Percentiles rank a stretch among this genome's conserved stretches.
These are phyloP conservation scores for Gari tellinella DNA, from an alignment of 2,888 invertebrate genomes.

Conservation along the genomic window DNA sequence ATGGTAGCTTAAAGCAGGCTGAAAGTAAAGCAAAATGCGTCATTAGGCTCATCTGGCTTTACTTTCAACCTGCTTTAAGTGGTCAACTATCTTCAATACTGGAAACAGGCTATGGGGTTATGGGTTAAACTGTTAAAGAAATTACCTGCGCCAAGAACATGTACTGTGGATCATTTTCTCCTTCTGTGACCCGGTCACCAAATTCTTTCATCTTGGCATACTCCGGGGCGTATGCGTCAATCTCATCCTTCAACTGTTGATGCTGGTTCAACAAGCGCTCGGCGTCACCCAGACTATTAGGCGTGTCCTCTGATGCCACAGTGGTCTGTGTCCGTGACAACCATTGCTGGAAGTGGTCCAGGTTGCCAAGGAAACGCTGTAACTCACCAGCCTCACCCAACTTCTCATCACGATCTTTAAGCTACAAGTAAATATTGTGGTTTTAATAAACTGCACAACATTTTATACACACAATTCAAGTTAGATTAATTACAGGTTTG, in stretches of 20 bases:
- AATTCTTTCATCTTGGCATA: slow-evolving; percentile 99
- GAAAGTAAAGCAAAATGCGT: too few relatives aligned
- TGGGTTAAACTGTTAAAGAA: too few relatives aligned
- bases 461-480: too few relatives aligned
- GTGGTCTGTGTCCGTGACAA: slow-evolving; percentile 99
- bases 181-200: slow-evolving; percentile 89
- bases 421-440: slow-evolving; percentile 85
- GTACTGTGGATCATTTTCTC: slow-evolving; percentile 97
- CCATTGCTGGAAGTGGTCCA: slow-evolving; percentile 99
- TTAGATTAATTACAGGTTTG: too few relatives aligned
- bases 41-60: too few relatives aligned
- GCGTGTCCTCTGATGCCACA: slow-evolving; percentile 84
- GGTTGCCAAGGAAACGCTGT: slow-evolving; percentile 93
- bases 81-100: too few relatives aligned
- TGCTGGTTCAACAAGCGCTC: slow-evolving; percentile 98
- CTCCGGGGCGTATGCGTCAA: slow-evolving; percentile 99
- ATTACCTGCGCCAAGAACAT: slow-evolving; percentile 97
- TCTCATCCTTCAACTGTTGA: slow-evolving; percentile 99
- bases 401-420: slow-evolving; percentile 99
- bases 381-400: slow-evolving; percentile 99
- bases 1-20: too few relatives aligned
- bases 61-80: too few relatives aligned
- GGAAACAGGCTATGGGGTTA: too few relatives aligned
- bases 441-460: not conserved
- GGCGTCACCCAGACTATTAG: slow-evolving; percentile 89